Conservation (phyloP, 2,888 invertebrate species). For the Pocota personata region DNA sequence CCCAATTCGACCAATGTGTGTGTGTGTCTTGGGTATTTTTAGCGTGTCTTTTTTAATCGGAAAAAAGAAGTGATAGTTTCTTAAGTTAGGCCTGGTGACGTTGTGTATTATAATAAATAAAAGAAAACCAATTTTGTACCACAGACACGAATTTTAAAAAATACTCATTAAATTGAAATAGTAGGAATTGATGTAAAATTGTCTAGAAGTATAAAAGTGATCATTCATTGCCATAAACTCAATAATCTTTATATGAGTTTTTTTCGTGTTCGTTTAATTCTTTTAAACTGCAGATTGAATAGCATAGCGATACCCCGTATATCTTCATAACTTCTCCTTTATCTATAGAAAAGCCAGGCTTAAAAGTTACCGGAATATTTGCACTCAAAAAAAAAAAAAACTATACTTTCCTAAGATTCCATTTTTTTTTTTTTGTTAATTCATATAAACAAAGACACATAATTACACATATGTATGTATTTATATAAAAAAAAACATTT, state of each 20-base stretch:
- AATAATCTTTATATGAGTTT: neutral
- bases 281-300: neutral
- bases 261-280: neutral
- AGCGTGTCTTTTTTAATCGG: neutral
- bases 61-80: neutral
- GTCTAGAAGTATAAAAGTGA: neutral
- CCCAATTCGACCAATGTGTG: neutral
- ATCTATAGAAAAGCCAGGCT: constrained; percentile 1
- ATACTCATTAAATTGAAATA: neutral
- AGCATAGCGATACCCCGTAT: too few relatives aligned
- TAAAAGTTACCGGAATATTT: constrained; percentile 3
- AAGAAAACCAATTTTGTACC: neutral
- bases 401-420: constrained; percentile 10
- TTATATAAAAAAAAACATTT: neutral
- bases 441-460: constrained; percentile 13
- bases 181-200: neutral
- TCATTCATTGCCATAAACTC: neutral
- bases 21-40: constrained; percentile 17
- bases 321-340: neutral
- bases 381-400: neutral
- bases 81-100: neutral
- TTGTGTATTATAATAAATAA: too few relatives aligned
- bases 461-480: neutral
- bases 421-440: neutral
- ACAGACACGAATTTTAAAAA: neutral